Evolutionary conservation across 1,140 invertebrate species (phyloP).

Genomic region (Chelonus insularis): DNA sequence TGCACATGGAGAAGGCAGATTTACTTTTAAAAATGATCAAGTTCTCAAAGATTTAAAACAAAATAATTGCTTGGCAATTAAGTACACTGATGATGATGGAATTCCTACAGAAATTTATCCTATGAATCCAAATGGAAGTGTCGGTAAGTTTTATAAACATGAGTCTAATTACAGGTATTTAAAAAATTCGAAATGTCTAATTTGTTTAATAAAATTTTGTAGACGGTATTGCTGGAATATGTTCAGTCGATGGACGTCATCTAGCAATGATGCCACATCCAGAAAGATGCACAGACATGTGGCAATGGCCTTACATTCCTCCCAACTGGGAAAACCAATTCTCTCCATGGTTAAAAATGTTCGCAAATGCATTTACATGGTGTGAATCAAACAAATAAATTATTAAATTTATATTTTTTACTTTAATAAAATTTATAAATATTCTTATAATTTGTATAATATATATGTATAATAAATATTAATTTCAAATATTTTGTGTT

Average conservation of each 20-base stretch:
- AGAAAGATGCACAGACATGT: conserved; percentile 82
- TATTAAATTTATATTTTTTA: no score
- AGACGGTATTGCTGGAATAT: conserved; percentile 85
- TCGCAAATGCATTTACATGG: conserved; percentile 90
- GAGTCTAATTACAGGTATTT: background rate
- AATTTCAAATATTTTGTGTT: no score
- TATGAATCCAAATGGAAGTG: conserved; percentile 91
- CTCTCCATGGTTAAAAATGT: conserved; percentile 91
- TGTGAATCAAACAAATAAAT: no score
- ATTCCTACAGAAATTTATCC: conserved; percentile 81
- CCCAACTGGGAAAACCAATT: conserved; percentile 59
- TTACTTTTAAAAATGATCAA: conserved; percentile 62
- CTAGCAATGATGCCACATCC: conserved; percentile 98
- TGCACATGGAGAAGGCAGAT: conserved; percentile 93
- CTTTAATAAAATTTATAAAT: no score
- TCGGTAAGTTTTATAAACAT: conserved; percentile 55
- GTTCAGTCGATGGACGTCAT: conserved; percentile 87
- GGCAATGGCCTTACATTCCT: conserved; percentile 83
- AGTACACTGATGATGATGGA: conserved; percentile 83
- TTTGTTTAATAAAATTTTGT: conserved; percentile 33
- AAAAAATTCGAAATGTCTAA: background rate
- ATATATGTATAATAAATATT: no score
- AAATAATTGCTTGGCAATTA: conserved; percentile 72
- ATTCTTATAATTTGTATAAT: no score
- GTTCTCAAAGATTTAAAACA: conserved; percentile 64